Evolutionary conservation across 2,797 vertebrate genomes (phyloP).

Genomic region (Picus viridis): DNA sequence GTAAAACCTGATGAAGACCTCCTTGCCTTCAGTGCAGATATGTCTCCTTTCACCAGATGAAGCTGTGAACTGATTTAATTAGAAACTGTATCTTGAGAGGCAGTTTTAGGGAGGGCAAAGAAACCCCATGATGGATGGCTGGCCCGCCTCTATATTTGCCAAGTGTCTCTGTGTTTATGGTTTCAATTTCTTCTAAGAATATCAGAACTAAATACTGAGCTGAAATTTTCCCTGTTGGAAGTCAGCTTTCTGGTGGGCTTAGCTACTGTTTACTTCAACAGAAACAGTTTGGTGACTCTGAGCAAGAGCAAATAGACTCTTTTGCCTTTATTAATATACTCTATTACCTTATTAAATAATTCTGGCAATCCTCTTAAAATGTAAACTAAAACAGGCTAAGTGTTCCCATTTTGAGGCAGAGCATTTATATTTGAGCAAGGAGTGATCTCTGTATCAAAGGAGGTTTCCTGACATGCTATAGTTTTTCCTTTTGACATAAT

Average conservation of each 20-base stretch:
- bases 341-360: neutral
- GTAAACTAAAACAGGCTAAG: neutral
- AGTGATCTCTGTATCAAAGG: neutral
- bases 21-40: neutral
- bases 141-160: rapidly evolving
- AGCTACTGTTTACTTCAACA: neutral
- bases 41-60: neutral
- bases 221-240: neutral
- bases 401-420: neutral
- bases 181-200: neutral
- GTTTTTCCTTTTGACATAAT: neutral
- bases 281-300: neutral
- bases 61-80: neutral
- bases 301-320: neutral
- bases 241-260: neutral
- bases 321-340: neutral
- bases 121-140: neutral
- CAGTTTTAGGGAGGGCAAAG: neutral
- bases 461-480: neutral
- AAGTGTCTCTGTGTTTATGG: neutral
- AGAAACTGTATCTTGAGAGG: neutral
- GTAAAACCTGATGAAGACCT: neutral
- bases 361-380: neutral
- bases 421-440: neutral
- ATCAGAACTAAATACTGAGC: neutral